Base-by-base conservation (phyloP, 2,113 vertebrate genomes). In the Microtus oregoni region DNA sequence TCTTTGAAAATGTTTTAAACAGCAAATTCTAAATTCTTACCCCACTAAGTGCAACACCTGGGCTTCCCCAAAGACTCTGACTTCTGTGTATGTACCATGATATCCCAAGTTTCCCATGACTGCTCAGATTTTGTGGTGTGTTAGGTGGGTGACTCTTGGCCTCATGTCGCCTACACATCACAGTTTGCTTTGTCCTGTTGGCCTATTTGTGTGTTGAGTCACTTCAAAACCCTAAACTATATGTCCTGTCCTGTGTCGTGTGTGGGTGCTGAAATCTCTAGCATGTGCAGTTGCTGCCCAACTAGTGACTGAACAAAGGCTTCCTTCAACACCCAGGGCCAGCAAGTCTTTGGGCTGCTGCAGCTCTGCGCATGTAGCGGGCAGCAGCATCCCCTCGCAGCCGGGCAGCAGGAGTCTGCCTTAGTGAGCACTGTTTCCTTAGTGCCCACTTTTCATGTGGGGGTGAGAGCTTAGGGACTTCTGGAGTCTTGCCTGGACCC, bases 1-100 rank as follows among this genome's bases (percentile, higher is more conserved):
- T 75, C 47, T 92, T 81, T 41, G 30, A 94, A 75, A 86, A 78
- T 41, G 19, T 75, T 92, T 32, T 24, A 92, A 90, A 75, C 26
- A 89, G 83, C 5, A 85, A 61, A 94, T 19, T 61, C 35, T 94
- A 70, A 72, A 79, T 20, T 41, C 26, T 79, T 81, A 90, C n/a
- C 91, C 63, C 76, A 83, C 24, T 63, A 30, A 63, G 2, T 70
- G 10, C 20, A 85, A n/a, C 44, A n/a, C 35, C 44, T n/a, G 32
- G 24, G 24, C n/a, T 94, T 97, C 52, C 17, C 58, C 26, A 68
- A 67, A 26, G 73, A 75, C 5, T 30, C 47, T 92, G 26, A 73
- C 63, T 79, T 55, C n/a, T 86, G 20, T n/a, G 14, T 68, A 19
- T 63, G 28, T 9, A 38, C 3, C 47, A 41, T 38, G n/a, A 10